These are phyloP conservation scores for Digitonthophagus gazella DNA, from an alignment of 2,888 invertebrate species.

Conservation along the genomic window DNA sequence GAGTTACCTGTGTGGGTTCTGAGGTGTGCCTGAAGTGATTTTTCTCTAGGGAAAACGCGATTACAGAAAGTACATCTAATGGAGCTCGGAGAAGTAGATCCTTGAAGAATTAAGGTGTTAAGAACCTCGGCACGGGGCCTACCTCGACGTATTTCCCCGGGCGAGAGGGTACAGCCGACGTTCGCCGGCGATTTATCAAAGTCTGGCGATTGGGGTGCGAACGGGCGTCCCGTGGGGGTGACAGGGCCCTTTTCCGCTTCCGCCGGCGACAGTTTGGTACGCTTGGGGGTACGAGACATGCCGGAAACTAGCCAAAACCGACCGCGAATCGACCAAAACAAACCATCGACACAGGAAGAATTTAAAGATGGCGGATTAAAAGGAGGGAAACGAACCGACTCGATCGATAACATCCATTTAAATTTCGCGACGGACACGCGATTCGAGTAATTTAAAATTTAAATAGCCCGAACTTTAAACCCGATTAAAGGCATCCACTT, in stretches of 20 bases:
- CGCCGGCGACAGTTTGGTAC: conserved; percentile 29
- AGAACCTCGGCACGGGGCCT: conserved; percentile 70
- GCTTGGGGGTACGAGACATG: conserved; percentile 35
- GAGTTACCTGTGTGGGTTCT: conserved; percentile 62
- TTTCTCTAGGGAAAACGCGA: conserved; percentile 72
- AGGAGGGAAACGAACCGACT: conserved; percentile 33
- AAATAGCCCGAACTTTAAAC: conserved; percentile 27
- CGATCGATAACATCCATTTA: conserved; percentile 30
- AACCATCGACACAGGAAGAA: conserved; percentile 32
- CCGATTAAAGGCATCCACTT: background rate
- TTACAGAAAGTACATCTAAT: conserved; percentile 71
- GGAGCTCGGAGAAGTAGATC: conserved; percentile 65
- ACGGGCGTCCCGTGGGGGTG: conserved; percentile 31
- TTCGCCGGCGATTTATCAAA: conserved; percentile 34
- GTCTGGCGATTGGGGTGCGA: conserved; percentile 29
- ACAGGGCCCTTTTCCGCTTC: conserved; percentile 25
- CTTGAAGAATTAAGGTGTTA: conserved; percentile 66
- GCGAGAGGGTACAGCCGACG: conserved; percentile 33
- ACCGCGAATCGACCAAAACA: conserved; percentile 31
- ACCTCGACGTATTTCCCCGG: conserved; percentile 58
- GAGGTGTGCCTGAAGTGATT: conserved; percentile 69
- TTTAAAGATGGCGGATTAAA: conserved; percentile 34
- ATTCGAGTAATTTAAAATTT: conserved; percentile 32
- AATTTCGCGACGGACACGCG: conserved; percentile 10
- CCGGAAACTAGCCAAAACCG: conserved; percentile 28